Base-by-base conservation (phyloP, 2,888 invertebrate genomes). In the Ochropleura plecta region DNA sequence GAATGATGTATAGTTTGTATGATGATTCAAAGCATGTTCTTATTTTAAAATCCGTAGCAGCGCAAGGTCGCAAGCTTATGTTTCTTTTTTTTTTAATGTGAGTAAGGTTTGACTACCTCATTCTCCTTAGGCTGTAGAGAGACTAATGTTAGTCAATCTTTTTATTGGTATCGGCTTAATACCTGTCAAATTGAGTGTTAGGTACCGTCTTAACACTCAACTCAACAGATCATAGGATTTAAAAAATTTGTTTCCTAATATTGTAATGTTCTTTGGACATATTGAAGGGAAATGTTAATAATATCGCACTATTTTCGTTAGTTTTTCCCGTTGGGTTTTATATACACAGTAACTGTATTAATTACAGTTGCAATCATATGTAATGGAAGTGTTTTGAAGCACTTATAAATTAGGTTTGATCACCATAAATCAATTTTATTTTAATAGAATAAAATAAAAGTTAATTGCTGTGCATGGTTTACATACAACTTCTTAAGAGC, bases 361-460 rank as follows among this genome's bases (percentile, higher is more conserved):
- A 30, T 30, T 30, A 30, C 30, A 30, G 30, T 30, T 30, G 30
- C 7, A 30, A 68, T 69, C 1, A 49, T 40, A 7, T n/a, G 16
- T 62, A n/a, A 68, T 51, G 14, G 40, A 67, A 53, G 7, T 69
- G 5, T 53, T 42, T 48, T 48, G 14, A 53, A 77, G 51, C 18
- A 70, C 63, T 60, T 42, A 40, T 40, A 48, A 42, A 53, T 62
- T 78, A 78, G 53, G 20, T 72, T 60, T 44, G 14, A 62, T 66
- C 30, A 40, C 40, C 40, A 73, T 78, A 66, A 73, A 66, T 79
- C 73, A 66, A 62, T 40, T 18, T 78, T 65, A 10, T 44, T 42
- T 51, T 49, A 77, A 78, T 48, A n/a, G 46, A 62, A 49, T 48
- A 40, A 59, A 76, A 55, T 12, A 77, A 79, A 60, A 59, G 16